Base-by-base conservation (phyloP, 1,140 invertebrate genomes). In the Aricia agestis region DNA sequence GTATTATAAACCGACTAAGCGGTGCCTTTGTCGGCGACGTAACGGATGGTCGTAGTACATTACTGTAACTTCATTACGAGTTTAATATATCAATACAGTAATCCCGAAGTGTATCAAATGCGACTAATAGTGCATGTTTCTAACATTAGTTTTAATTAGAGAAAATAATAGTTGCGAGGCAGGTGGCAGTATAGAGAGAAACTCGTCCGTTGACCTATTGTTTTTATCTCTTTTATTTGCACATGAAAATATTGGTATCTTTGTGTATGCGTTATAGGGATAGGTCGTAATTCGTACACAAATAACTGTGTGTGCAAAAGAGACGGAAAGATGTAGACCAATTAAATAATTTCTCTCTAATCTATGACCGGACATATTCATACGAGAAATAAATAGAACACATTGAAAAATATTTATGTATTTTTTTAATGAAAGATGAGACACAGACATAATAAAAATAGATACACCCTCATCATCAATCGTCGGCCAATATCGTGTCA, bases 1-100 rank as follows among this genome's bases (percentile, higher is more conserved):
- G 85, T 82, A 83, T 89, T 89, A 89, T 86, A 87, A 89, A 89
- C 84, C 86, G 85, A 82, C 81, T 78, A 73, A 74, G 79, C 82
- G 81, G 79, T 82, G 76, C 78, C 84, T 87, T 87, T 86, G 85
- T 87, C 84, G 84, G 85, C 76, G 66, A 75, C 74, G 67, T 79
- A 85, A 84, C 75, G 75, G 79, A 86, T 80, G 82, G 74, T 70
- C 72, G 73, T 73, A 82, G 70, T 81, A 83, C 80, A 82, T 82
- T 70, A 75, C 70, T 42, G 31, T 59, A 36, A 63, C 18, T 63
- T 63, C 4, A 63, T 63, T 25, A 63, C 18, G 19, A 63, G 19
- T 25, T 63, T 25, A 63, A 63, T 63, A 63, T 63, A 63, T 63
- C 59, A 18, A 63, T 10, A 52, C 7, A 25, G 19, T 63, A 63